These are phyloP conservation scores for Exephanes ischioxanthus DNA, from an alignment of 2,888 invertebrate species.

Conservation along the genomic window DNA sequence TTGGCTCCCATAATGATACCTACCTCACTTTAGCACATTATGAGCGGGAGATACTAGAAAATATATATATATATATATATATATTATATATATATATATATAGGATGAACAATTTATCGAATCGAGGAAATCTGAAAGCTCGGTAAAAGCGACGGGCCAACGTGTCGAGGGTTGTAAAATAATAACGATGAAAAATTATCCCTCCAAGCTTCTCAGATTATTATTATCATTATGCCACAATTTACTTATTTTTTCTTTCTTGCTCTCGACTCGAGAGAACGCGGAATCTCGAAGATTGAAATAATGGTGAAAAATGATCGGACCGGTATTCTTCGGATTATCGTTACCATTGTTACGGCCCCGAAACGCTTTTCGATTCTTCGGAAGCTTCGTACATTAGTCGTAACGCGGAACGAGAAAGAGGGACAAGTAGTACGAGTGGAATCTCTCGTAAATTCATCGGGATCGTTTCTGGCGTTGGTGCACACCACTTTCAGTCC, in stretches of 20 bases:
- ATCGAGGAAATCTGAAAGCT: conserved; percentile 3
- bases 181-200: not conserved
- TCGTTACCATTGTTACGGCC: not conserved
- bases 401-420: not conserved
- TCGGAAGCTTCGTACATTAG: conserved; percentile 26
- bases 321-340: not conserved
- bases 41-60: conserved; percentile 9
- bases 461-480: conserved; percentile 56
- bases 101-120: conserved; percentile 1
- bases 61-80: not conserved
- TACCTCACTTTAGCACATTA: conserved; percentile 31
- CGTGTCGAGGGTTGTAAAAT: not conserved
- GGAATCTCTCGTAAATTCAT: conserved; percentile 67
- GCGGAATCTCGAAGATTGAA: not conserved
- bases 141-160: not conserved
- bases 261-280: not conserved
- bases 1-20: conserved; percentile 44
- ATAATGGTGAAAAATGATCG: not conserved
- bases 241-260: not conserved
- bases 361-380: not conserved
- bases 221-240: not conserved
- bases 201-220: not conserved
- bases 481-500: conserved; percentile 66
- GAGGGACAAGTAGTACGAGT: not conserved
- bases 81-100: not conserved